These are phyloP conservation scores for Brotogeris chrysoptera DNA, from an alignment of 2,797 vertebrate species.

Conservation along the genomic window DNA sequence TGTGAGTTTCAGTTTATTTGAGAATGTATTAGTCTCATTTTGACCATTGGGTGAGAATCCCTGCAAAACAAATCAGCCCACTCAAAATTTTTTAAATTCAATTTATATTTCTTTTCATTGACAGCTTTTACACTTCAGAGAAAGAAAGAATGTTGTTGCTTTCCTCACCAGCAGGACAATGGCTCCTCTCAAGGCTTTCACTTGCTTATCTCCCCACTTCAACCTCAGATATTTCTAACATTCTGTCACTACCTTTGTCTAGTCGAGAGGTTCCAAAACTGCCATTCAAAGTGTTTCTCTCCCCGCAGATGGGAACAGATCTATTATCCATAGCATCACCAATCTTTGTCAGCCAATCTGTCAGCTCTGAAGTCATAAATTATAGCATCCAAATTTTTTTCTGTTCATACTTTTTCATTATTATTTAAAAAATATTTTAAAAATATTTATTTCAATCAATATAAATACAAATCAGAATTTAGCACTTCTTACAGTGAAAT, in stretches of 20 bases:
- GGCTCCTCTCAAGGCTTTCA: not conserved
- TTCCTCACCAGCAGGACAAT: conserved; percentile 11
- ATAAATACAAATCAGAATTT: conserved; percentile 34
- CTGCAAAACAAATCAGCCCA: not conserved
- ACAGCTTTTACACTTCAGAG: not conserved
- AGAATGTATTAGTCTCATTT: not conserved
- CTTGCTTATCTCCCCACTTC: not conserved
- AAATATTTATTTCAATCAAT: conserved; percentile 46
- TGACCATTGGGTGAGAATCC: not conserved
- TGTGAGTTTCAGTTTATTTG: not conserved
- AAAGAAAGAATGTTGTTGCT: not conserved
- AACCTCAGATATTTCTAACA: conserved; percentile 45
- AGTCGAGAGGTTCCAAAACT: conserved; percentile 54
- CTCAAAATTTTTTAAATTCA: not conserved
- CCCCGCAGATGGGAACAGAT: conserved; percentile 51
- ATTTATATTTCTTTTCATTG: not conserved
- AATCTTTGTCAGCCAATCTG: conserved; percentile 64
- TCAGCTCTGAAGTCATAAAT: conserved; percentile 63
- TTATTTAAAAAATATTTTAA: not conserved
- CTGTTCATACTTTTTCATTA: conserved; percentile 6
- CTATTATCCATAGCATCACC: conserved; percentile 58
- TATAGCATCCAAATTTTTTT: conserved; percentile 48
- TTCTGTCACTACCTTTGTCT: conserved; percentile 60
- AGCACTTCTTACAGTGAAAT: conserved; percentile 27
- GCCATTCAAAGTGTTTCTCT: conserved; percentile 60